A percentile compares a stretch with the other conserved stretches of the same genome.
These are phyloP conservation scores for Lordiphosa mommai DNA, from an alignment of 1,140 invertebrate genomes.

Conservation along the genomic window DNA sequence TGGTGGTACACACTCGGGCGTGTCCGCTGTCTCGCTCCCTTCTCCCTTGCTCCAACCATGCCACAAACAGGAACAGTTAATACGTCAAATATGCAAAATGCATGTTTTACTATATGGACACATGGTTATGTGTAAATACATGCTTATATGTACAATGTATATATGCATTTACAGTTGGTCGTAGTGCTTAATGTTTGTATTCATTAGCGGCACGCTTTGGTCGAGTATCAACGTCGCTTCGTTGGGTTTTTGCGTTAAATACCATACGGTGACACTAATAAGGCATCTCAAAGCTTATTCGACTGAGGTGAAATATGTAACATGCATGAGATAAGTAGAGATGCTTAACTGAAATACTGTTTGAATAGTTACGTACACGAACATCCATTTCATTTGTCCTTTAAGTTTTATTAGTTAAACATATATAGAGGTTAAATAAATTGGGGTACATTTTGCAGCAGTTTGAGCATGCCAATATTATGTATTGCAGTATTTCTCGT, in stretches of 20 bases:
- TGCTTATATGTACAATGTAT: conserved; percentile 19
- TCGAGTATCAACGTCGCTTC: conserved; percentile 45
- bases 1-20: conserved; percentile 18
- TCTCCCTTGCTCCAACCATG: conserved; percentile 2
- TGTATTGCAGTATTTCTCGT: no score
- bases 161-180: neutral
- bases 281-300: neutral
- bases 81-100: conserved; percentile 66
- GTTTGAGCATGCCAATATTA: no score
- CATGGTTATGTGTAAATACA: conserved; percentile 9
- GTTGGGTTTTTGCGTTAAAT: conserved; percentile 24
- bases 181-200: conserved; percentile 26
- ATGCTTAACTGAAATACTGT: no score
- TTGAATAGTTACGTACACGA: no score
- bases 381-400: no score
- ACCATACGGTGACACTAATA: neutral
- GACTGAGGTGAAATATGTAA: neutral
- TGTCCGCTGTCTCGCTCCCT: conserved; percentile 7
- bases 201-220: conserved; percentile 44
- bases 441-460: no score
- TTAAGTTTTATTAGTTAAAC: no score
- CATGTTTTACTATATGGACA: conserved; percentile 35
- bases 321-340: no score
- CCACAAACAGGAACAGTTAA: conserved; percentile 54
- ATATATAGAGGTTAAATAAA: no score